Conservation (phyloP, 1,140 invertebrate species). For the Cydia fagiglandana region DNA sequence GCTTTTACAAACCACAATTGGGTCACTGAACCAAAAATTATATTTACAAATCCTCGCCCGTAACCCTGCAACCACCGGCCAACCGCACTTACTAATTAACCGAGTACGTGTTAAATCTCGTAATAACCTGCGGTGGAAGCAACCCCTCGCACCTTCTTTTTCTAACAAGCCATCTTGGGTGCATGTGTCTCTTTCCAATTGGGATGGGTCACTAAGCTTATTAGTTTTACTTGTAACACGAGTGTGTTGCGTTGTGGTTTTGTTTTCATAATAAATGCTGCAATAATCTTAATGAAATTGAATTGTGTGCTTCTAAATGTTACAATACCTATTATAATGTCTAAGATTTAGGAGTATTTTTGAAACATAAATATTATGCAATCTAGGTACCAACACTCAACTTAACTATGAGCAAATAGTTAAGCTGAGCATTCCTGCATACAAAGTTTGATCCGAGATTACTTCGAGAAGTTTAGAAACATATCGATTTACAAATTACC, state of each 20-base stretch:
- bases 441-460: neutral
- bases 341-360: too few species aligned
- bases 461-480: constrained; percentile 33
- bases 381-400: too few species aligned
- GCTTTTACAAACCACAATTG: constrained; percentile 54
- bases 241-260: constrained; percentile 5
- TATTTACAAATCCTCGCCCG: constrained; percentile 62
- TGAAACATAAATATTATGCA: too few species aligned
- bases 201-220: constrained; percentile 31
- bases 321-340: too few species aligned
- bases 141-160: constrained; percentile 60
- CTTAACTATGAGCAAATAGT: too few species aligned
- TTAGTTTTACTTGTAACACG: neutral
- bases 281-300: too few species aligned
- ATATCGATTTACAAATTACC: constrained; percentile 34
- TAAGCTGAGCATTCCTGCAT: too few species aligned
- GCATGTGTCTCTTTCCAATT: constrained; percentile 49
- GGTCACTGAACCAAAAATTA: constrained; percentile 64
- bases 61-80: constrained; percentile 59
- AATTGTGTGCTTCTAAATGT: too few species aligned
- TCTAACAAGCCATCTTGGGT: constrained; percentile 40
- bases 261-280: too few species aligned
- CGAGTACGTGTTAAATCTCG: constrained; percentile 75
- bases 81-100: constrained; percentile 77
- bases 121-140: constrained; percentile 73